Evolutionary conservation across 2,888 invertebrate species (phyloP), one percentile per base, ranked within the genome.

Genomic region (Limnephilus lunatus): DNA sequence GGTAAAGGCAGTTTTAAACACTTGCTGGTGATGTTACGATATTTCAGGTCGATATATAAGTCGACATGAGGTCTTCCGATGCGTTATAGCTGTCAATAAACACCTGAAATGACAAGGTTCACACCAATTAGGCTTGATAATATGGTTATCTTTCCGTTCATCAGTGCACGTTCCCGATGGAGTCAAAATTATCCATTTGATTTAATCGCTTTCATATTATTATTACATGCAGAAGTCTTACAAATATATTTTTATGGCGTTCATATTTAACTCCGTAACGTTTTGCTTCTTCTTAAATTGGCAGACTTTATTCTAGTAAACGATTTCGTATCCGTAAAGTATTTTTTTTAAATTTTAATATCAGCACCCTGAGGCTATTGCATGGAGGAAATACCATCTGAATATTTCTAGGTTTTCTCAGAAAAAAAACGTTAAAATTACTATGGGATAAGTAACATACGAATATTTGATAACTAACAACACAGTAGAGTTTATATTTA

Each of bases 61-160:
- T 88, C 88, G 14, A 15, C 88, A 88, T 88, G 88, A n/a, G 88
- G 68, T 88, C 88, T 88, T 88, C 88, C 68, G 15, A n/a, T 19
- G 25, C 39, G 25, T 85, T 39, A 35, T 25, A 35, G 35, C 39
- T 31, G 11, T 68, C 15, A 68, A 32, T 88, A 88, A 68, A 88
- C 88, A 68, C 68, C 15, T 32, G 19, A n/a, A 48, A 32, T 88
- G 88, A 88, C 88, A 88, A 53, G 88, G 88, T 88, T 88, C 80
- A 88, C 88, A 88, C 88, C 88, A 88, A 88, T 88, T 88, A 88
- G 53, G 53, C 68, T 39, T 39, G 48, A 86, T 88, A 68, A 30
- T 86, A 48, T 88, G 88, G 15, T 88, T 31, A 88, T 68, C 68
- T 68, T 48, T 35, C n/a, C 31, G 31, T 19, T 31, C 68, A 88